Evolutionary conservation across 2,888 invertebrate species (phyloP).

Genomic region (Nebria brevicollis): DNA sequence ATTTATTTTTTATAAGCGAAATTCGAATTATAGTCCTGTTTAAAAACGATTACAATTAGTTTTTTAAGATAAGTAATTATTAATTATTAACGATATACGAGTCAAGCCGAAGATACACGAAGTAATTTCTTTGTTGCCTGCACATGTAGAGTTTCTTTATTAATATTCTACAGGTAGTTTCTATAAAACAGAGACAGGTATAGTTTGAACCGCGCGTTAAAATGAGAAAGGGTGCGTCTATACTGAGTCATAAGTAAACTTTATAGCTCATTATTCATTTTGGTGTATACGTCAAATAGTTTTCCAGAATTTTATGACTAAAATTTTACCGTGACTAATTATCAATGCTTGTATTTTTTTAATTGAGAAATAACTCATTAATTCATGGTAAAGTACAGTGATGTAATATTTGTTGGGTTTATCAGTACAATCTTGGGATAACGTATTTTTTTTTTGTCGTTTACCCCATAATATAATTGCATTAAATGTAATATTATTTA

Average conservation of each 20-base stretch:
- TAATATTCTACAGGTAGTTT: conserved; percentile 15
- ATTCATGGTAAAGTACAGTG: too few species aligned
- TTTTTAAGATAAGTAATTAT: background rate
- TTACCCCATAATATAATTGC: too few species aligned
- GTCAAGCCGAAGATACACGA: conserved; percentile 19
- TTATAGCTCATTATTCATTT: too few species aligned
- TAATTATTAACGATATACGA: conserved; percentile 6
- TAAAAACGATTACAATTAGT: background rate
- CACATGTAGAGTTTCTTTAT: background rate
- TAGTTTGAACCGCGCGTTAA: background rate
- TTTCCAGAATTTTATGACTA: too few species aligned
- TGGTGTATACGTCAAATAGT: too few species aligned
- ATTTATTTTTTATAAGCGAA: background rate
- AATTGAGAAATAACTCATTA: too few species aligned
- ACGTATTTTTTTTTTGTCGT: too few species aligned
- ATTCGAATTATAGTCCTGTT: background rate
- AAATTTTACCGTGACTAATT: too few species aligned
- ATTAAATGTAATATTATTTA: too few species aligned
- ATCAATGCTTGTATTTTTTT: too few species aligned
- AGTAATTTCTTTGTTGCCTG: conserved; percentile 19
- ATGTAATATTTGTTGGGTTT: too few species aligned
- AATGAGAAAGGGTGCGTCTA: background rate
- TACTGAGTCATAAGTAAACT: background rate
- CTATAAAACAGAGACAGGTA: conserved; percentile 18
- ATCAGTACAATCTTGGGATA: too few species aligned